phyloP scores from a whole-genome alignment of 1,140 invertebrate genomes.

The Thaumetopoea pityocampa region DNA sequence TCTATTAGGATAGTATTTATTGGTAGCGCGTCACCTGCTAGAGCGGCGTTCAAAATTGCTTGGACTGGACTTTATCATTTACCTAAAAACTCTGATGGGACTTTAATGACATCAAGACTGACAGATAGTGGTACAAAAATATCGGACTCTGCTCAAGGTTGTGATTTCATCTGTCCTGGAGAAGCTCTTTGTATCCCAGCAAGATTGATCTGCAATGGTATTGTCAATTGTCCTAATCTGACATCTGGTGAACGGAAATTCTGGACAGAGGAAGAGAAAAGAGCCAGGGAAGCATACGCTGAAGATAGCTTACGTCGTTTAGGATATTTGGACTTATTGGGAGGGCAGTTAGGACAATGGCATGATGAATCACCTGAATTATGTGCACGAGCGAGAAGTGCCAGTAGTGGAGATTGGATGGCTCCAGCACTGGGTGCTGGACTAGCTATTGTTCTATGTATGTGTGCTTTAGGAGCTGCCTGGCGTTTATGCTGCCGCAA shows the following conservation, averaged over 20 bases:
- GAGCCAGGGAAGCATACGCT: constrained; percentile 70
- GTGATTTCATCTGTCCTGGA: constrained; percentile 90
- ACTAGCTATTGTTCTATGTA: constrained; percentile 51
- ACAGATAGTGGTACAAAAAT: constrained; percentile 74
- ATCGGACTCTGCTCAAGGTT: constrained; percentile 69
- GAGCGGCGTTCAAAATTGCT: constrained; percentile 89
- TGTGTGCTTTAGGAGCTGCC: constrained; percentile 60
- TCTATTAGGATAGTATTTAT: constrained; percentile 82
- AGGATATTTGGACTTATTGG: constrained; percentile 73
- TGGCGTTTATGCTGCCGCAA: constrained; percentile 73
- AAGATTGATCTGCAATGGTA: constrained; percentile 89
- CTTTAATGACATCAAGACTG: constrained; percentile 83
- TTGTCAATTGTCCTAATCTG: constrained; percentile 88
- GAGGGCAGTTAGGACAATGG: constrained; percentile 65
- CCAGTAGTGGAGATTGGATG: constrained; percentile 57
- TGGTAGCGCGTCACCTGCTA: constrained; percentile 84
- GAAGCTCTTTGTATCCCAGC: constrained; percentile 88
- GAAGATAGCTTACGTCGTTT: constrained; percentile 77
- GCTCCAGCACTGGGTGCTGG: constrained; percentile 61
- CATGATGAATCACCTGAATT: constrained; percentile 82
- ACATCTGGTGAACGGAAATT: constrained; percentile 56
- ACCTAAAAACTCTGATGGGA: constrained; percentile 87
- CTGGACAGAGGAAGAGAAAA: constrained; percentile 66
- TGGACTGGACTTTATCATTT: constrained; percentile 94
- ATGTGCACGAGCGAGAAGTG: constrained; percentile 69